phyloP scores from a whole-genome alignment of 2,797 vertebrate species.

The Orestias chungarensis region DNA sequence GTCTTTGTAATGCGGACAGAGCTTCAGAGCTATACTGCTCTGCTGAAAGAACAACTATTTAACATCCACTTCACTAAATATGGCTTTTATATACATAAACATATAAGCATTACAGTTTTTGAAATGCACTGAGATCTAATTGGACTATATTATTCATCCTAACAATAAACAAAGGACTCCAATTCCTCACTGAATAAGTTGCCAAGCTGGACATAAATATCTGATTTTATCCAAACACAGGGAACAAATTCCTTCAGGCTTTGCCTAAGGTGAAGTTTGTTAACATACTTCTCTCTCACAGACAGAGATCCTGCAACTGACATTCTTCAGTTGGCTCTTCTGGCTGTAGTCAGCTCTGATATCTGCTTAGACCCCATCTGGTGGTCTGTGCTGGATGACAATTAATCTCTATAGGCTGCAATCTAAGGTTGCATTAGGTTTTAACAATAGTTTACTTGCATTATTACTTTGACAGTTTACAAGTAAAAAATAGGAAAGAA shows the following conservation, averaged over 20 bases:
- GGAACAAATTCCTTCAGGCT: background rate
- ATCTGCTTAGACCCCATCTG: constrained; percentile 75
- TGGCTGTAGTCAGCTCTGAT: constrained; percentile 78
- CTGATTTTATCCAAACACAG: background rate
- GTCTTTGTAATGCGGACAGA: background rate
- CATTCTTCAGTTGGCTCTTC: constrained; percentile 85
- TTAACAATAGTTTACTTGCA: background rate
- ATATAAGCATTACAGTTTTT: background rate
- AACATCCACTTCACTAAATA: background rate
- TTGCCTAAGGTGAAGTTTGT: background rate
- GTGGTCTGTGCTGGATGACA: constrained; percentile 50
- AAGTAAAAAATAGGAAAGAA: background rate
- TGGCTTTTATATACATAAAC: too few species aligned
- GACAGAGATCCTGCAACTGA: constrained; percentile 77
- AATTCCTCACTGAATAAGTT: background rate
- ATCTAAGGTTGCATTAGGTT: constrained; percentile 69
- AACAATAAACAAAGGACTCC: background rate
- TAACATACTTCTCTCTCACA: constrained; percentile 35
- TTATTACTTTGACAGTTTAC: too few species aligned
- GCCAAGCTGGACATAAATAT: background rate
- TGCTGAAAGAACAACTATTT: background rate
- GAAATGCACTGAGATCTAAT: background rate
- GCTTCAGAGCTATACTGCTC: background rate
- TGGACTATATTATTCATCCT: background rate
- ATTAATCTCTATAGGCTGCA: constrained; percentile 76